These are phyloP conservation scores for Lobophora halterata DNA, from an alignment of 2,888 invertebrate genomes.

Conservation along the genomic window DNA sequence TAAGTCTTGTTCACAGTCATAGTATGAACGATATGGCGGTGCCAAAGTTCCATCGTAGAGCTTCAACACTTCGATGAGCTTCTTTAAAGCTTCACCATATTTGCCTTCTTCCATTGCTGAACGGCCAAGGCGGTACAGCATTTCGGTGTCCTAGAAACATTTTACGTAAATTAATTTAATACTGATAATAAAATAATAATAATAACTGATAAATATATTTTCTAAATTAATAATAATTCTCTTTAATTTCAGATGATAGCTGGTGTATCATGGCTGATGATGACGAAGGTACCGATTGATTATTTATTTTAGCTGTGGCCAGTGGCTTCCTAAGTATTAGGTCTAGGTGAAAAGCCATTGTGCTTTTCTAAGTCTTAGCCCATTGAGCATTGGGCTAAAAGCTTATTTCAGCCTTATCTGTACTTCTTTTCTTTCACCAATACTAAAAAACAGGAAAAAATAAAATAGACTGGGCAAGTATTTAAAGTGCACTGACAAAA, in stretches of 20 bases:
- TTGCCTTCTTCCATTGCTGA: slow-evolving; percentile 82
- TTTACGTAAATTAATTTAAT: slow-evolving; percentile 22
- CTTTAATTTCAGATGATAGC: slow-evolving; percentile 27
- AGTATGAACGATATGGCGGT: slow-evolving; percentile 88
- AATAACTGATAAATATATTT: not conserved
- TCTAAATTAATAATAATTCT: not conserved
- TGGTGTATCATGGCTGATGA: slow-evolving; percentile 59
- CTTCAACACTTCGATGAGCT: slow-evolving; percentile 83
- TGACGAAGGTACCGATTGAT: slow-evolving; percentile 57
- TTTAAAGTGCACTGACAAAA: too few relatives aligned
- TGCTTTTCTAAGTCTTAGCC: too few relatives aligned
- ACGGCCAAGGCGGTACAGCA: slow-evolving; percentile 83
- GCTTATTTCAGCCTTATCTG: too few relatives aligned
- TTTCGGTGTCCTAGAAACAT: slow-evolving; percentile 87
- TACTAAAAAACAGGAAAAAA: too few relatives aligned
- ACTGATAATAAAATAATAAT: not conserved
- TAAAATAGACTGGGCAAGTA: too few relatives aligned
- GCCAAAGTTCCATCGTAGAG: slow-evolving; percentile 84
- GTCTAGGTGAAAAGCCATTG: too few relatives aligned
- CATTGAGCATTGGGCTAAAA: too few relatives aligned
- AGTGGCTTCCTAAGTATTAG: too few relatives aligned
- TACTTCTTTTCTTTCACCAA: too few relatives aligned
- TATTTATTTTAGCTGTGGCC: too few relatives aligned
- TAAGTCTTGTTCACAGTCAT: slow-evolving; percentile 86
- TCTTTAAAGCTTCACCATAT: slow-evolving; percentile 82